These are phyloP conservation scores for Lophochroa leadbeateri DNA, from an alignment of 2,113 vertebrate genomes.

Conservation along the genomic window DNA sequence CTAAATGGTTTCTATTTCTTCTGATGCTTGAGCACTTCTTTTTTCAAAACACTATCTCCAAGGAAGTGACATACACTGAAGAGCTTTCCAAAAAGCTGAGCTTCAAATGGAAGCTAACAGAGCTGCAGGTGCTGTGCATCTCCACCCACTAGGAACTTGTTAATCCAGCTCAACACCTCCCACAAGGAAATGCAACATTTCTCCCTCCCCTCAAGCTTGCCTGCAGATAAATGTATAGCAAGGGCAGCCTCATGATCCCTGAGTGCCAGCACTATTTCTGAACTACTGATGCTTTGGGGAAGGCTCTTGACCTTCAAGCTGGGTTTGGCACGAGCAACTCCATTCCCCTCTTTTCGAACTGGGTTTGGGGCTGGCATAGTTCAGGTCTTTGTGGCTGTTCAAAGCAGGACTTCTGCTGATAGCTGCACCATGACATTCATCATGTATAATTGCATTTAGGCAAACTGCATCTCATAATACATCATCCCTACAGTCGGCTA, in stretches of 20 bases:
- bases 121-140: constrained; percentile 3
- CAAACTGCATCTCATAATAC: constrained; percentile 5
- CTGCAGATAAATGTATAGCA: not conserved
- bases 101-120: not conserved
- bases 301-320: not conserved
- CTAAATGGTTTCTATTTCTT: not conserved
- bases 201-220: not conserved
- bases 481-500: not conserved
- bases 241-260: not conserved
- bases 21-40: not conserved
- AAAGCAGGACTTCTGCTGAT: not conserved
- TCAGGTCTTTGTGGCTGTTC: not conserved
- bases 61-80: not conserved
- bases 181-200: not conserved
- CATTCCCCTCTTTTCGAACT: not conserved
- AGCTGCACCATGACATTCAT: accelerated
- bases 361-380: not conserved
- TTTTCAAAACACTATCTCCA: not conserved
- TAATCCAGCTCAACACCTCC: constrained; percentile 22
- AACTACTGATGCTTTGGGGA: not conserved
- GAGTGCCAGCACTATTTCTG: not conserved
- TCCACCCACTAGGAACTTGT: constrained; percentile 5
- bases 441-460: not conserved
- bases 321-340: accelerated
- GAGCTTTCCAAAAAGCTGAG: not conserved